Percentiles rank a stretch among this genome's conserved stretches.
Conservation (phyloP, 2,797 vertebrate species). For the Acanthis flammea region DNA sequence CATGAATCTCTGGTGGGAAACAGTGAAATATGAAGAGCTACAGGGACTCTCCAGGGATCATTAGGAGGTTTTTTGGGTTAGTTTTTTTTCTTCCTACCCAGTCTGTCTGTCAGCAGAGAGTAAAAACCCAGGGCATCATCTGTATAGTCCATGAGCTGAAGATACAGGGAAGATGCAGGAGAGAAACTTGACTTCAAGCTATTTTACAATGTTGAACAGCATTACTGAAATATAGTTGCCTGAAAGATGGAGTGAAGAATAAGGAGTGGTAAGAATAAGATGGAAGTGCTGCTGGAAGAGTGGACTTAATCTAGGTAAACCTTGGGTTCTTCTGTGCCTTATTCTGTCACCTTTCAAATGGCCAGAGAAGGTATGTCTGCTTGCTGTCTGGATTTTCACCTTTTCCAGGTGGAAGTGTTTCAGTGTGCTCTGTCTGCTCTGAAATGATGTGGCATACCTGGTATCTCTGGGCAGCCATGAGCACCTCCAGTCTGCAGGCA, state of each 20-base stretch:
- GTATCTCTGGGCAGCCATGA: background rate
- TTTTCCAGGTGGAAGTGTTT: background rate
- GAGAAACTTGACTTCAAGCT: background rate
- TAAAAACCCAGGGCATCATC: background rate
- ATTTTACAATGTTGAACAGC: background rate
- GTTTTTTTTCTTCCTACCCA: background rate
- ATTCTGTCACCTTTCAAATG: background rate
- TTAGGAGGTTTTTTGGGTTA: background rate
- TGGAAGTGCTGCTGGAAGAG: background rate
- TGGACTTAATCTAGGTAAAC: background rate
- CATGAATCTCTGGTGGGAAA: background rate
- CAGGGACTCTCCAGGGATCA: background rate
- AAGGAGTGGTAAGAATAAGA: background rate
- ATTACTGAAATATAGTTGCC: background rate
- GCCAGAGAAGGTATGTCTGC: background rate
- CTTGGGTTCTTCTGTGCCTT: background rate
- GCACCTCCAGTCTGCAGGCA: background rate
- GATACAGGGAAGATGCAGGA: background rate
- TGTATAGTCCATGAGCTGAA: background rate
- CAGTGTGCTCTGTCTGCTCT: background rate
- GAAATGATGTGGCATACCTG: background rate
- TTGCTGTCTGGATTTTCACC: background rate
- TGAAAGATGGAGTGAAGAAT: background rate
- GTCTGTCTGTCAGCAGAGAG: background rate
- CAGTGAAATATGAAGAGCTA: background rate